These are phyloP conservation scores for Meteorus colon DNA, from an alignment of 2,888 invertebrate genomes.

Conservation along the genomic window DNA sequence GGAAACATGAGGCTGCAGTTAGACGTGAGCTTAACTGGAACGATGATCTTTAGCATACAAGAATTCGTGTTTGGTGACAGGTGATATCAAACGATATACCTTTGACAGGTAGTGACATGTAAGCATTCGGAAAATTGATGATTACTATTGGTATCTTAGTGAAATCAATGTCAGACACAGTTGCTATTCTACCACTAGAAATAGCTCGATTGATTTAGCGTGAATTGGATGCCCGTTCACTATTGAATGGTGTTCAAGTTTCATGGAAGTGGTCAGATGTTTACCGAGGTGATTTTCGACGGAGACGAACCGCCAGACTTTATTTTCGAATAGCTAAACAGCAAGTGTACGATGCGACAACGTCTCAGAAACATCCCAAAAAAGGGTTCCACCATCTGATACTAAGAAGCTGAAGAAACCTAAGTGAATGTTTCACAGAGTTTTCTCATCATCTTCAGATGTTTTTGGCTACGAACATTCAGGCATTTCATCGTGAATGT, in stretches of 20 bases:
- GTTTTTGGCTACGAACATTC: not conserved
- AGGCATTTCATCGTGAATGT: not conserved
- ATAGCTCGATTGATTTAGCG: not conserved
- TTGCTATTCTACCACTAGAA: conserved; percentile 13
- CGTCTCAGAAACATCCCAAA: not conserved
- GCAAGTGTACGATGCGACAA: not conserved
- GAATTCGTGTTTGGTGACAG: not conserved
- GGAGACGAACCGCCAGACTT: not conserved
- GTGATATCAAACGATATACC: not conserved
- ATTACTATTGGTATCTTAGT: not conserved
- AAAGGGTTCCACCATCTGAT: not conserved
- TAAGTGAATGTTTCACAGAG: not conserved
- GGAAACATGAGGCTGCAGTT: not conserved
- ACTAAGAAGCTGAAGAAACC: not conserved
- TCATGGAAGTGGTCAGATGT: not conserved
- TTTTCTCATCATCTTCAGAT: not conserved
- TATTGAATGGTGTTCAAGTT: not conserved
- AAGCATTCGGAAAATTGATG: conserved; percentile 20
- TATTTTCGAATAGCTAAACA: not conserved
- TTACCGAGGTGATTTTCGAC: not conserved
- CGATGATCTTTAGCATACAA: conserved; percentile 1
- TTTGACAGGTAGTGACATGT: conserved; percentile 6
- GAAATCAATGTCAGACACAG: not conserved
- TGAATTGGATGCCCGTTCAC: not conserved
- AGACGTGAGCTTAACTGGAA: not conserved